Percentiles rank a stretch among this genome's conserved stretches.
phyloP scores from a whole-genome alignment of 2,113 vertebrate genomes.

The Bubalus kerabau region DNA sequence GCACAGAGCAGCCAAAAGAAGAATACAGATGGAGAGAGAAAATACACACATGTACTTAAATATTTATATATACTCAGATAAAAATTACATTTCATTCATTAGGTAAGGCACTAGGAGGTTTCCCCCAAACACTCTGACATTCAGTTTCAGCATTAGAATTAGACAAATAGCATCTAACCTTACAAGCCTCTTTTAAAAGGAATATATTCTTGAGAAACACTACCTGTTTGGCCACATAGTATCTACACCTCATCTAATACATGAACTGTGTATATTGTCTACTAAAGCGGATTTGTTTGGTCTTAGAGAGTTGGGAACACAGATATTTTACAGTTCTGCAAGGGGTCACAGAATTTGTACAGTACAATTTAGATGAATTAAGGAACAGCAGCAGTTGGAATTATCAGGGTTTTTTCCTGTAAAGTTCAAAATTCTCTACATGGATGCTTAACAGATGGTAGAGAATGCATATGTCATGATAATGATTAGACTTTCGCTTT shows the following conservation, averaged over 20 bases:
- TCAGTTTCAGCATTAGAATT: neutral
- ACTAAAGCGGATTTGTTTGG: neutral
- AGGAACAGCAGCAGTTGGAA: constrained; percentile 1
- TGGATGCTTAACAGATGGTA: constrained; percentile 46
- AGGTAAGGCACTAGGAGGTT: constrained; percentile 35
- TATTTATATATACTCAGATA: neutral
- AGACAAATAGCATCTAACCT: constrained; percentile 23
- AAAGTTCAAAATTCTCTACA: constrained; percentile 45
- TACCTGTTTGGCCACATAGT: neutral
- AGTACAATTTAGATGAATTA: constrained; percentile 8
- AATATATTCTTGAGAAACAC: neutral
- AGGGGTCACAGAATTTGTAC: neutral
- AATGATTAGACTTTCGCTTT: constrained; percentile 31
- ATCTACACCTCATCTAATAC: neutral
- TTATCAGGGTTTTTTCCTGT: neutral
- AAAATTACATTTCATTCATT: constrained; percentile 42
- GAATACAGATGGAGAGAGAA: neutral
- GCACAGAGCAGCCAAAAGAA: neutral
- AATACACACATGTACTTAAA: neutral
- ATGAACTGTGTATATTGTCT: neutral
- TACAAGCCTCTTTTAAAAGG: neutral
- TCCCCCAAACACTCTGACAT: neutral
- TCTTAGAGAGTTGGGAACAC: neutral
- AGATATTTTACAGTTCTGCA: neutral
- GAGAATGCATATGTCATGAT: constrained; percentile 18